phyloP scores from a whole-genome alignment of 2,797 vertebrate species.

The Meda fulgida region DNA sequence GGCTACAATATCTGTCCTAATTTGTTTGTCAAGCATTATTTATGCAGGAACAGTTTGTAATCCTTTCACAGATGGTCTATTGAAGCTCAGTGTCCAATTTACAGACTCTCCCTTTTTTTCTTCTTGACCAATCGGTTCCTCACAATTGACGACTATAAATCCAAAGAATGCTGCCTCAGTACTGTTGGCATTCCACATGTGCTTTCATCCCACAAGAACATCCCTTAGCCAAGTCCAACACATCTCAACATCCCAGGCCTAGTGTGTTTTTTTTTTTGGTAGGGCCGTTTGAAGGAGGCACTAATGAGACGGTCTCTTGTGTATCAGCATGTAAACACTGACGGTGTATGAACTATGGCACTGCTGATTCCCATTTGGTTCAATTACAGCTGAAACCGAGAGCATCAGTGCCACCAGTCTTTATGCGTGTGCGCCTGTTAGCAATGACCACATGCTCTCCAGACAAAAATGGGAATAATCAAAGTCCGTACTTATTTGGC shows the following conservation, averaged over 20 bases:
- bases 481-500: slow-evolving; percentile 81
- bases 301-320: slow-evolving; percentile 76
- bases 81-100: slow-evolving; percentile 35
- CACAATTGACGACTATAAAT: slow-evolving; percentile 47
- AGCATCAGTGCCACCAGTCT: slow-evolving; percentile 77
- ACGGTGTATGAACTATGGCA: slow-evolving; percentile 80
- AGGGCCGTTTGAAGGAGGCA: slow-evolving; percentile 66
- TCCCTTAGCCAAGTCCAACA: slow-evolving; percentile 34
- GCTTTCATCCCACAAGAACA: slow-evolving; percentile 64
- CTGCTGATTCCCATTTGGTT: slow-evolving; percentile 83
- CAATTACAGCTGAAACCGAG: slow-evolving; percentile 82
- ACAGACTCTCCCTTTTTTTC: slow-evolving; percentile 26
- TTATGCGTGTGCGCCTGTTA: slow-evolving; percentile 73
- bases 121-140: slow-evolving; percentile 30
- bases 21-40: slow-evolving; percentile 33
- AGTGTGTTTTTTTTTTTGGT: slow-evolving; percentile 18
- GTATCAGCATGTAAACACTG: slow-evolving; percentile 78
- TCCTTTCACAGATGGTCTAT: slow-evolving; percentile 43
- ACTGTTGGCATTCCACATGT: slow-evolving; percentile 69
- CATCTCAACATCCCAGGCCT: slow-evolving; percentile 38
- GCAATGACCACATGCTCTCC: slow-evolving; percentile 67
- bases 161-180: slow-evolving; percentile 68
- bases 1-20: slow-evolving; percentile 34
- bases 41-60: slow-evolving; percentile 38
- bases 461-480: slow-evolving; percentile 81